A percentile compares a stretch with the other conserved stretches of the same genome.
These are phyloP conservation scores for Hyppa rectilinea DNA, from an alignment of 2,888 invertebrate genomes.

Conservation along the genomic window DNA sequence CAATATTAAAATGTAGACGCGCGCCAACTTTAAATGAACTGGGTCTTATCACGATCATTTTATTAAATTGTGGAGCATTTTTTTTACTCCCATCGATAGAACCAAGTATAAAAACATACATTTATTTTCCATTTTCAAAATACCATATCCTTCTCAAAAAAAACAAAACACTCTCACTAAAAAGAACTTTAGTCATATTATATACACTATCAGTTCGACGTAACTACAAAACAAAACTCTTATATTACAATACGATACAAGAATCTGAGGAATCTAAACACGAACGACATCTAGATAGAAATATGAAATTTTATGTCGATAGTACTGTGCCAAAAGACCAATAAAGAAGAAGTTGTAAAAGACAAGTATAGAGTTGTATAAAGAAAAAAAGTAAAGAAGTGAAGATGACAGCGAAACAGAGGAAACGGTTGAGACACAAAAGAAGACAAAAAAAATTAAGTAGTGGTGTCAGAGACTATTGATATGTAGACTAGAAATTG, in stretches of 20 bases:
- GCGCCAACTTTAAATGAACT: constrained; percentile 15
- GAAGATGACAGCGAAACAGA: neutral
- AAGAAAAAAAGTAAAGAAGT: neutral
- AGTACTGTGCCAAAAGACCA: constrained; percentile 63
- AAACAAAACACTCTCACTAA: constrained; percentile 29
- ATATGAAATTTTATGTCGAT: constrained; percentile 64
- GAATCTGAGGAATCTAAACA: constrained; percentile 76
- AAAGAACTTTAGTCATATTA: constrained; percentile 43
- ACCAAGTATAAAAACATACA: neutral
- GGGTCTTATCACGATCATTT: neutral
- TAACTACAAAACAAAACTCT: constrained; percentile 68
- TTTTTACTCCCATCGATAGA: constrained; percentile 7
- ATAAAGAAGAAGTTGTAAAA: neutral
- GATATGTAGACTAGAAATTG: neutral
- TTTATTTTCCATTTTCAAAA: neutral
- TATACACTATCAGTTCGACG: constrained; percentile 78
- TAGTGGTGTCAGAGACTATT: neutral
- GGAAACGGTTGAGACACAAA: neutral
- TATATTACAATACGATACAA: constrained; percentile 70
- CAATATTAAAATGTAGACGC: constrained; percentile 12
- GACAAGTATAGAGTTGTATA: too few species aligned
- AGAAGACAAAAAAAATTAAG: neutral
- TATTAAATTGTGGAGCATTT: neutral
- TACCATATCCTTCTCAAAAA: constrained; percentile 6
- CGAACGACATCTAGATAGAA: constrained; percentile 79